A percentile compares a stretch with the other conserved stretches of the same genome.
These are phyloP conservation scores for Xiphias gladius DNA, from an alignment of 2,113 vertebrate genomes.

Conservation along the genomic window DNA sequence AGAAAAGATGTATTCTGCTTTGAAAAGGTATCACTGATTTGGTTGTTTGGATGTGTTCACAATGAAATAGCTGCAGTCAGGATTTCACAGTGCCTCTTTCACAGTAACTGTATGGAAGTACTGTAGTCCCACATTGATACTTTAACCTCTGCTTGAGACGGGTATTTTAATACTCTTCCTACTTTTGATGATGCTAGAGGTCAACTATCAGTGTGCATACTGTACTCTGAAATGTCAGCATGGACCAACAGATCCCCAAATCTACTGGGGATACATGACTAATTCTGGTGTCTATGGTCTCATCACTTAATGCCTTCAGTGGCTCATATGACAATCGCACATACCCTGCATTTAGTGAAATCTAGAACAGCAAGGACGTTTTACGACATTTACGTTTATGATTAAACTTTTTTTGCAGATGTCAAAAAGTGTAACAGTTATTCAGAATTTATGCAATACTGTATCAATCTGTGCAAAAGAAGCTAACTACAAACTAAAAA, in stretches of 20 bases:
- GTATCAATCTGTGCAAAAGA: neutral
- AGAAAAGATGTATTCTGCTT: neutral
- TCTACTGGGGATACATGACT: constrained; percentile 1
- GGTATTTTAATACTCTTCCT: neutral
- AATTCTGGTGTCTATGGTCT: constrained; percentile 7
- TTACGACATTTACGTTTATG: neutral
- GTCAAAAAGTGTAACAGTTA: neutral
- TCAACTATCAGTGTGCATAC: neutral
- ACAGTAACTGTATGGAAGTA: too few species aligned
- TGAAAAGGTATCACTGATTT: neutral
- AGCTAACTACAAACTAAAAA: neutral
- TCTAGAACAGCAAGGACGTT: neutral
- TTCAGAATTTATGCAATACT: neutral
- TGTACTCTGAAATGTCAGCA: constrained; percentile 8
- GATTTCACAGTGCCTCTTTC: neutral
- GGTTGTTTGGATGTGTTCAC: neutral
- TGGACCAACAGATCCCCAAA: neutral
- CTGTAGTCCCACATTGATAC: neutral
- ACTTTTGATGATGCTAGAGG: neutral
- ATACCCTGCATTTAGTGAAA: neutral
- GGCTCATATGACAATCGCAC: neutral
- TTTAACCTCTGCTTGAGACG: neutral
- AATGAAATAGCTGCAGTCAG: neutral
- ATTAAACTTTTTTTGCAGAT: neutral
- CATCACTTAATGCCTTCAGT: neutral